Conservation (phyloP, 2,888 invertebrate species). For the Autographa pulchrina region DNA sequence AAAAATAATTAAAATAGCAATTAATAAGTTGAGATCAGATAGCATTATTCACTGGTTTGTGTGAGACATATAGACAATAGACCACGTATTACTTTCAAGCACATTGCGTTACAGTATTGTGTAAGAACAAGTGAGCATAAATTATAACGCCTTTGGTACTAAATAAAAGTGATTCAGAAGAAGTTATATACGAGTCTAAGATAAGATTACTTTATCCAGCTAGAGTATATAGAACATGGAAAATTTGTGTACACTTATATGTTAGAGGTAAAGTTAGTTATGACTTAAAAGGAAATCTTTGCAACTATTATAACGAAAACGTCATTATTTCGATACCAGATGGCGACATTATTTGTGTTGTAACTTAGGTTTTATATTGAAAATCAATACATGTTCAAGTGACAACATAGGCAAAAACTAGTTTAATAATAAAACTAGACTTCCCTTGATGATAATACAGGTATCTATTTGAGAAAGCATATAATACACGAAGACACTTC, state of each 20-base stretch:
- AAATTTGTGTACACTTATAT: too few species aligned
- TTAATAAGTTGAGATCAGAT: slow-evolving; percentile 49
- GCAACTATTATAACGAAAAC: too few species aligned
- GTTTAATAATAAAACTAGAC: background rate
- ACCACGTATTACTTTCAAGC: slow-evolving; percentile 32
- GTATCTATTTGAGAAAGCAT: background rate
- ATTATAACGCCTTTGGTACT: background rate
- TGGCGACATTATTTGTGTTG: too few species aligned
- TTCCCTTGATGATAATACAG: background rate
- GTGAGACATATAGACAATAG: slow-evolving; percentile 53
- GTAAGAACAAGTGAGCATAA: slow-evolving; percentile 24
- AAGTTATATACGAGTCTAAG: background rate
- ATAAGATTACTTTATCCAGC: too few species aligned
- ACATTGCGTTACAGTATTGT: slow-evolving; percentile 36
- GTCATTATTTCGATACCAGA: too few species aligned
- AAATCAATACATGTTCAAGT: too few species aligned
- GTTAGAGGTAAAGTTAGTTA: too few species aligned
- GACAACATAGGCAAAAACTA: too few species aligned
- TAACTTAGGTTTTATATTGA: too few species aligned
- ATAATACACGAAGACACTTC: slow-evolving; percentile 3
- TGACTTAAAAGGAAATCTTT: too few species aligned
- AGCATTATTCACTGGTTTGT: slow-evolving; percentile 37
- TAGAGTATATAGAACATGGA: too few species aligned
- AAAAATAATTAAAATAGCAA: slow-evolving; percentile 38
- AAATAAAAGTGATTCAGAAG: background rate